Evolutionary conservation across 1,140 invertebrate genomes (phyloP).

Genomic region (Mercenaria mercenaria): DNA sequence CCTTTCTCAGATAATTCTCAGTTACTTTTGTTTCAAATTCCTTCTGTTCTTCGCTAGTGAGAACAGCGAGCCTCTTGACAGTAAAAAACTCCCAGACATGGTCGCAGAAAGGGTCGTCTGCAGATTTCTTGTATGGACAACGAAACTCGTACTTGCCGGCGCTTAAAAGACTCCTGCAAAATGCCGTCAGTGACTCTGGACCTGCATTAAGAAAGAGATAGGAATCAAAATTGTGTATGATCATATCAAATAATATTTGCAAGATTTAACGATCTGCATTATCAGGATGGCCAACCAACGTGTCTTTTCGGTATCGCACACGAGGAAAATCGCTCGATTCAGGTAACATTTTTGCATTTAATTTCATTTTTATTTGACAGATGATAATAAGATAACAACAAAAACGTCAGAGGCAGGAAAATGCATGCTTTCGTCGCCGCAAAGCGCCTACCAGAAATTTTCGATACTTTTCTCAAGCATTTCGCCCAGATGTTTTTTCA

Average conservation of each 20-base stretch:
- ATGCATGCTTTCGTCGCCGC: too few relatives aligned
- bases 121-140: constrained; percentile 40
- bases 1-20: constrained; percentile 55
- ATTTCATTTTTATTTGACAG: too few relatives aligned
- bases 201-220: constrained; percentile 48
- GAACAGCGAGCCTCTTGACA: constrained; percentile 38
- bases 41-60: constrained; percentile 52
- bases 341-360: too few relatives aligned
- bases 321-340: too few relatives aligned
- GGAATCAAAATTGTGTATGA: too few relatives aligned
- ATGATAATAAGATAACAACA: too few relatives aligned
- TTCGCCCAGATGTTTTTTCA: too few relatives aligned
- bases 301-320: too few relatives aligned
- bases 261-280: neutral
- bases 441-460: too few relatives aligned
- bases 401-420: too few relatives aligned
- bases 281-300: neutral
- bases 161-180: constrained; percentile 41
- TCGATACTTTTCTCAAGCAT: too few relatives aligned
- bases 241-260: neutral
- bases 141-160: constrained; percentile 54
- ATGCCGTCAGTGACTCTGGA: constrained; percentile 62
- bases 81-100: constrained; percentile 50
- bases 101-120: constrained; percentile 26
- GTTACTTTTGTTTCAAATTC: constrained; percentile 64